Percentiles rank a stretch among this genome's conserved stretches.
Evolutionary conservation across 2,113 vertebrate species (phyloP).

Genomic region (Panurus biarmicus): DNA sequence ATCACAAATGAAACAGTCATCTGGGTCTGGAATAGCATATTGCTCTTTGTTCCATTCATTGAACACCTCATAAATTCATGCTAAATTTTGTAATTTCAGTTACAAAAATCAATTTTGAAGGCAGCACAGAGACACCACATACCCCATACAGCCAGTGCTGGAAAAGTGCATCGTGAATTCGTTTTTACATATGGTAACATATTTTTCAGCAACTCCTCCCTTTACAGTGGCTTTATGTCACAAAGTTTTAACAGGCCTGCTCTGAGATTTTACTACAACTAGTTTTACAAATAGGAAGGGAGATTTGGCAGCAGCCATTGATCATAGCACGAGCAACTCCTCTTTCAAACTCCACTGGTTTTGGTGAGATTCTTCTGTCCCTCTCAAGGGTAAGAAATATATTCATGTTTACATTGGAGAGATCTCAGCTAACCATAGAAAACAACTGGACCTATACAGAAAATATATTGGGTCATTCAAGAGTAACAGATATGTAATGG

Average conservation of each 20-base stretch:
- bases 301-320: neutral
- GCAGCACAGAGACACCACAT: neutral
- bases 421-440: neutral
- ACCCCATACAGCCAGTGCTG: neutral
- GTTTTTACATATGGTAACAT: neutral
- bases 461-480: neutral
- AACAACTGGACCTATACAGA: neutral
- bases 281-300: neutral
- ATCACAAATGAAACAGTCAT: too few species aligned
- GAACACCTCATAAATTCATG: neutral
- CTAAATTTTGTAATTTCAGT: neutral
- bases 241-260: neutral
- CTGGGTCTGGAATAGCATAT: neutral
- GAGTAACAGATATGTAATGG: neutral
- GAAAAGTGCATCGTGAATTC: neutral
- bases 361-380: neutral
- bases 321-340: accelerated
- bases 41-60: neutral
- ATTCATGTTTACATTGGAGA: neutral
- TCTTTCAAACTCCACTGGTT: neutral
- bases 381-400: neutral
- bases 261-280: neutral
- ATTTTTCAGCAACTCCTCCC: neutral
- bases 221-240: neutral
- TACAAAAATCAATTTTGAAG: neutral